Evolutionary conservation across 2,888 invertebrate species (phyloP).

Genomic region (Toxonevra muliebris): DNA sequence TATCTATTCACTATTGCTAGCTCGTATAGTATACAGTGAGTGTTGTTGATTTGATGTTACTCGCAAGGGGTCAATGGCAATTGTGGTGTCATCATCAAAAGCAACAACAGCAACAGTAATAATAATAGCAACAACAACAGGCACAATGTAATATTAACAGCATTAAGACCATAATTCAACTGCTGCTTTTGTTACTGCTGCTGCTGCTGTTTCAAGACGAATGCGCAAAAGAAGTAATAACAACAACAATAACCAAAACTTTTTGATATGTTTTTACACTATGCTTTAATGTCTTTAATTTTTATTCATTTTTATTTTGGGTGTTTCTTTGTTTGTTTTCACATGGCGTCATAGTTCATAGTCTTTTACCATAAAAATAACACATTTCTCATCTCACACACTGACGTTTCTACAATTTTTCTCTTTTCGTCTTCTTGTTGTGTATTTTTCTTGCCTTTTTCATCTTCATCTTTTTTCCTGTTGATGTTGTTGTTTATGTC

Average conservation of each 20-base stretch:
- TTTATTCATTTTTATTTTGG: no score
- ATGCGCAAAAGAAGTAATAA: background rate
- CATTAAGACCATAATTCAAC: background rate
- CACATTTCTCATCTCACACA: conserved; percentile 18
- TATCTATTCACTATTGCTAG: no score
- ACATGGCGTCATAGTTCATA: conserved; percentile 28
- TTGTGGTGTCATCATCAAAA: background rate
- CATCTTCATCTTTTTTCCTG: no score
- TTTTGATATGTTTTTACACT: no score
- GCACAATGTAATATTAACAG: background rate
- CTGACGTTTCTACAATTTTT: background rate
- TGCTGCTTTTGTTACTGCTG: no score
- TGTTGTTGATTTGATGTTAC: no score
- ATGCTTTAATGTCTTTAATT: no score
- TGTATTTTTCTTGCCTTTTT: no score
- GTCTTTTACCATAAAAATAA: conserved; percentile 12
- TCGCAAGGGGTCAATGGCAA: background rate
- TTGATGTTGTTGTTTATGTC: no score
- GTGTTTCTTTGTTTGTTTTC: conserved; percentile 16
- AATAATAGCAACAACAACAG: conserved; percentile 7
- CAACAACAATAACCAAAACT: no score
- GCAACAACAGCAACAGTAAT: background rate
- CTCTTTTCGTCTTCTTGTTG: no score
- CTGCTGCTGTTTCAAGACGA: background rate
- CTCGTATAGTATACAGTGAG: no score